Evolutionary conservation across 2,797 vertebrate species (phyloP).

Genomic region (Leptatherina wallacei): DNA sequence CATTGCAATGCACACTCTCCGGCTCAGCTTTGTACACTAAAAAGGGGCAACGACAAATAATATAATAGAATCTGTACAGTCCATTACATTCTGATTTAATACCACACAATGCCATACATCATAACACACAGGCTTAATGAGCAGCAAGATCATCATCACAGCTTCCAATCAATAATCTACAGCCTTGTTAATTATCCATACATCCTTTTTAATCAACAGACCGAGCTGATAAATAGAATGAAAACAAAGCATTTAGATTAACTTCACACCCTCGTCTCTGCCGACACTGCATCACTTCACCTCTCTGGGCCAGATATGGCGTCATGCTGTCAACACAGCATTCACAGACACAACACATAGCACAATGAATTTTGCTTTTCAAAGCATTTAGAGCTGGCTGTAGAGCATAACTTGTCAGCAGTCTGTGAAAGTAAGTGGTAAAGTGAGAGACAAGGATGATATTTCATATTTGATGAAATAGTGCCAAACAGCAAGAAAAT

Average conservation of each 20-base stretch:
- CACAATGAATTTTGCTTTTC: neutral
- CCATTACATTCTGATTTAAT: neutral
- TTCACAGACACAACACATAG: slow-evolving; percentile 18
- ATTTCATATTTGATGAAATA: slow-evolving; percentile 50
- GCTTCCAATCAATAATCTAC: neutral
- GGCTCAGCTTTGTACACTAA: neutral
- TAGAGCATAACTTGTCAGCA: slow-evolving; percentile 36
- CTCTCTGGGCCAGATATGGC: slow-evolving; percentile 11
- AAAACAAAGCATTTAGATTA: slow-evolving; percentile 18
- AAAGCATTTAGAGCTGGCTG: slow-evolving; percentile 43
- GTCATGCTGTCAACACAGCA: slow-evolving; percentile 14
- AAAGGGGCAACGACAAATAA: neutral
- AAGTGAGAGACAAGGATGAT: slow-evolving; percentile 47
- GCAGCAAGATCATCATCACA: slow-evolving; percentile 3
- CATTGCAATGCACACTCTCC: neutral
- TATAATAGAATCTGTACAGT: neutral
- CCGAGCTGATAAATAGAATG: neutral
- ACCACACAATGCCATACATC: neutral
- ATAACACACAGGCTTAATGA: neutral
- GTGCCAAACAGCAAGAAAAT: slow-evolving; percentile 36
- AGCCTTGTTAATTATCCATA: neutral
- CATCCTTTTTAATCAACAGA: slow-evolving; percentile 3
- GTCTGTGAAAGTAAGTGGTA: slow-evolving; percentile 29
- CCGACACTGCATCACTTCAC: slow-evolving; percentile 32
- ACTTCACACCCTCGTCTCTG: slow-evolving; percentile 23